Base-by-base conservation (phyloP, 1,140 invertebrate species). In the Cyclina sinensis region DNA sequence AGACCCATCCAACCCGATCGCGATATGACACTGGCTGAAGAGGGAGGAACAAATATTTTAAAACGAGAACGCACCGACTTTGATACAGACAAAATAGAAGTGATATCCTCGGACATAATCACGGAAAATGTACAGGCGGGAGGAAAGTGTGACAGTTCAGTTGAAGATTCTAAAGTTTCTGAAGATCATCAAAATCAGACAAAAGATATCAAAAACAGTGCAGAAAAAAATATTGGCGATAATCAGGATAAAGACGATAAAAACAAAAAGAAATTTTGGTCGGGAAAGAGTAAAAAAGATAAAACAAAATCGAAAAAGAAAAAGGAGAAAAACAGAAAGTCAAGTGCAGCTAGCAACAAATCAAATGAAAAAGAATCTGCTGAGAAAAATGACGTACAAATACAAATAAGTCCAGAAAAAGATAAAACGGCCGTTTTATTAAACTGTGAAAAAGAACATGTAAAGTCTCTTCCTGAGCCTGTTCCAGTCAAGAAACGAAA, bases 241-340 rank as follows among this genome's bases (percentile, higher is more conserved):
- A 18, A 59, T 24, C 14, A n/a, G 24, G 80, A 68, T 46, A 83
- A 83, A 51, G 51, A 0, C 1, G 35, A 59, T 4, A 65, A 62
- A 62, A 27, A 16, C 5, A 16, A 4, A 18, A 78, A 54, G n/a
- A 78, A 51, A 24, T 51, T 43, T 27, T 51, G 74, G 74, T 78
- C 74, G 14, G 81, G 46, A 32, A 70, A 83, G 70, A 70, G 43
- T 18, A 70, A 83, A 83, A 83, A 51, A n/a, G 59, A 62, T 27
- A 81, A 78, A 48, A 46, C 27, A 48, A 48, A 46, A 48, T 78
- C 48, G 1, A 78, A 81, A 54, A 65, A 81, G 51, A 79, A 79
- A 62, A 65, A 62, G 18, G 46, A 37, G 32, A 84, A 84, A 84
- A 0, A n/a, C 5, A 73, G 62, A 16, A 65, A 82, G 21, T 57